Base-by-base conservation (phyloP, 2,113 vertebrate genomes). In the Rhagologus leucostigma region DNA sequence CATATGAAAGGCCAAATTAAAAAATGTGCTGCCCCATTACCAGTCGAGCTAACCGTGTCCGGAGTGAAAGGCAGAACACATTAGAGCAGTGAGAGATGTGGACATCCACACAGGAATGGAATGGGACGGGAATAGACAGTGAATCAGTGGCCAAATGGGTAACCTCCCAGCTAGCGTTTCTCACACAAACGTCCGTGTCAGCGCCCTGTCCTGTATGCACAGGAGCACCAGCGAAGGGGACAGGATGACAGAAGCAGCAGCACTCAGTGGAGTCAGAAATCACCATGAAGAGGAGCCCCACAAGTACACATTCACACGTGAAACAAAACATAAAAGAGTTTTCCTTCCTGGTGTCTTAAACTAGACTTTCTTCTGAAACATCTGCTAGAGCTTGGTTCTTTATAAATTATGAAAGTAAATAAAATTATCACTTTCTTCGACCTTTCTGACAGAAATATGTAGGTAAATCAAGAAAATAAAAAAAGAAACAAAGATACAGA, bases 121-220 rank as follows among this genome's bases (percentile, higher is more conserved):
- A 91, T 1, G 2, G 56, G 79, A 88, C 11, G 0, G 83, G 90
- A 95, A 94, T 81, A 92, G 92, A 69, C 6, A 59, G 47, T 84
- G 90, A 88, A 86, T 94, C 95, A 95, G 88, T 59, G 71, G 42
- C 52, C 92, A 84, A 92, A 78, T 1, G 52, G 93, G 95, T 62
- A 92, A 85, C 10, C n/a, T 77, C 85, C 62, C 87, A 73, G 78
- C 81, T 47, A 74, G 63, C 85, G 26, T 62, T 88, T 80, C 88
- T 89, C 55, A 53, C 68, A 57, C 71, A 71, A 76, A 69, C 14
- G 55, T 9, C 71, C 4, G 0, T 87, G 65, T 87, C 80, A 79
- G 49, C 1, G 0, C 69, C 78, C 65, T 59, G 59, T 30, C 74
- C 69, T 10, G 33, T 12, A 24, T 12, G 21, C 44, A 20, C 22